Evolutionary conservation across 2,113 vertebrate genomes (phyloP), one percentile per base, ranked within the genome.

Genomic region (Crocuta crocuta): DNA sequence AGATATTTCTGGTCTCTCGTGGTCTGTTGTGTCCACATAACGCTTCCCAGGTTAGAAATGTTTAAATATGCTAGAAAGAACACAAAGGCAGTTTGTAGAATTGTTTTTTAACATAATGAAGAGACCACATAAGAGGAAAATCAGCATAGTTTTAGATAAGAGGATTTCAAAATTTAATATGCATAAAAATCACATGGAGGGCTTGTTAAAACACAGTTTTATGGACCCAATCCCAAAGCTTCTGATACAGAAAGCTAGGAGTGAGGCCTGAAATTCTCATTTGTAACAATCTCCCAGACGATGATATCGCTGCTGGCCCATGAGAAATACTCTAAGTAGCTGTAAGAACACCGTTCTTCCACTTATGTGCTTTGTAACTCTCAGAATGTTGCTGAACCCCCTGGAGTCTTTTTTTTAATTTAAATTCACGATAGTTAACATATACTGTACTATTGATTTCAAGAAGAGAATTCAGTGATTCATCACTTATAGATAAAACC

Each of bases 1-100:
- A 94, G 88, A 74, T 93, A 82, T 91, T 82, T 88, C 53, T 58
- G 82, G 24, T 61, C 10, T 95, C 55, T 10, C 5, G 45, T 88
- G 8, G 43, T 48, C 24, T 35, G 7, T 45, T n/a, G 11, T 92
- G 7, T 68, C 26, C 33, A 85, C 61, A 58, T 9, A 61, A 53
- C 65, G 28, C 17, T 66, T 95, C 35, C 53, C 1, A 81, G n/a
- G 6, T 66, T 21, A 85, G 45, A 71, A 39, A 48, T 24, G 43
- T 80, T 97, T 85, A 53, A 94, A 26, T 80, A 26, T 63, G 1
- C 10, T 61, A 55, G 58, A 85, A 92, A 96, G 33, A 55, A 4
- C 43, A 90, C 15, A 73, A 73, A 39, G 26, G 93, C 45, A 2
- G 3, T 12, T 53, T 80, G 23, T 12, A 68, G 61, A 79, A 53